Conservation (phyloP, 1,140 invertebrate species). For the Drosophila tristis region DNA sequence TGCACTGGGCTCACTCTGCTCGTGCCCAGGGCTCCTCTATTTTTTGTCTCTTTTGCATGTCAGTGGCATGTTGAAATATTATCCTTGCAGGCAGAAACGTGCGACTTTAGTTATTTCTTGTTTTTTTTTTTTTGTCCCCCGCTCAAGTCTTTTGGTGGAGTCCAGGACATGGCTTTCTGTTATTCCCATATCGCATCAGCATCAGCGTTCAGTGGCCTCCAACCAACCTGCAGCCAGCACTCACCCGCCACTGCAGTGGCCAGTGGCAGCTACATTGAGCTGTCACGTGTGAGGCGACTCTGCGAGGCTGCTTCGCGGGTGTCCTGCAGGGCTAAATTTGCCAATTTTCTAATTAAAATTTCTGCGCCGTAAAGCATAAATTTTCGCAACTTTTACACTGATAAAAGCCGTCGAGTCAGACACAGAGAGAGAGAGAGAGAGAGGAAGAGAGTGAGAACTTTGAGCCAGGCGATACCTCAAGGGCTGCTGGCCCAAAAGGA, state of each 20-base stretch:
- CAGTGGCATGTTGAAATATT: conserved; percentile 81
- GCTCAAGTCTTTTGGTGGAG: conserved; percentile 43
- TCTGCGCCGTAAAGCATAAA: conserved; percentile 82
- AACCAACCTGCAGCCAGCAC: background rate
- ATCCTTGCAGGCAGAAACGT: conserved; percentile 83
- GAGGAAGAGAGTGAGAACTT: conserved; percentile 12
- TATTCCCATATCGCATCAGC: conserved; percentile 47
- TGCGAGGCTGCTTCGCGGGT: conserved; percentile 20
- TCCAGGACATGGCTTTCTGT: conserved; percentile 54
- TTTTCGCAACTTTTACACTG: conserved; percentile 71
- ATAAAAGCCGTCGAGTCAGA: conserved; percentile 61
- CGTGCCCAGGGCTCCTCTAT: conserved; percentile 28
- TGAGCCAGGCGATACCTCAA: conserved; percentile 51
- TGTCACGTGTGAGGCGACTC: conserved; percentile 68
- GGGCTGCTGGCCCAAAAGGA: conserved; percentile 27
- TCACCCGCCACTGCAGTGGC: background rate
- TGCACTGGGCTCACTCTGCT: background rate
- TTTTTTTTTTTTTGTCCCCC: conserved; percentile 16
- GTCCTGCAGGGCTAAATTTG: conserved; percentile 60
- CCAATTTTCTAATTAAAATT: conserved; percentile 83
- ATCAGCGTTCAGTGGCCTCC: conserved; percentile 43
- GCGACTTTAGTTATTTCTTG: conserved; percentile 67
- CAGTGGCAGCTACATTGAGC: conserved; percentile 62
- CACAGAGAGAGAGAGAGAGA: no score
- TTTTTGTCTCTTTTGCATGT: conserved; percentile 67